Conservation (phyloP, 1,140 invertebrate genomes). For the Musca vetustissima region DNA sequence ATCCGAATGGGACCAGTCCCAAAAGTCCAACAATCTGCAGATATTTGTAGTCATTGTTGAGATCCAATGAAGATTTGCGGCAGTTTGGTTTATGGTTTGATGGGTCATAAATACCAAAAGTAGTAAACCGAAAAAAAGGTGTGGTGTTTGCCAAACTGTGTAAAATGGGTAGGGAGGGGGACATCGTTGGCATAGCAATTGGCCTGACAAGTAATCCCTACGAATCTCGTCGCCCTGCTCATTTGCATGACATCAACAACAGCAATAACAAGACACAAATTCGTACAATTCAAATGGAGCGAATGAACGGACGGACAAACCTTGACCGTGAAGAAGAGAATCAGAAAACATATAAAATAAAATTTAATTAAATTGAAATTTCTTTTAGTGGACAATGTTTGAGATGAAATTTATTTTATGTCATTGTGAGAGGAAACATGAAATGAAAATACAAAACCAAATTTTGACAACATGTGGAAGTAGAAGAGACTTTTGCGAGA, state of each 20-base stretch:
- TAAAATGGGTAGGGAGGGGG: not conserved
- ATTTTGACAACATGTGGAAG: constrained; percentile 11
- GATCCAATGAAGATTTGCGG: not conserved
- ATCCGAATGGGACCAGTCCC: too few species aligned
- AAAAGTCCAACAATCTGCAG: too few species aligned
- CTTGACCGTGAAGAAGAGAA: too few species aligned
- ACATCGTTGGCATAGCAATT: too few species aligned
- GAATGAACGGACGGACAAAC: too few species aligned
- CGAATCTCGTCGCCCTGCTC: too few species aligned
- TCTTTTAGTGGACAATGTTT: constrained; percentile 13
- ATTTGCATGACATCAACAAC: too few species aligned
- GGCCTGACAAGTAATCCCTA: too few species aligned
- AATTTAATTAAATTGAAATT: constrained; percentile 22
- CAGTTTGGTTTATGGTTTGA: constrained; percentile 20
- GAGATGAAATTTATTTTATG: constrained; percentile 16
- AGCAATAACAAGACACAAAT: too few species aligned
- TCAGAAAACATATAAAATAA: constrained; percentile 1
- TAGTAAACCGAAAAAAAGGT: constrained; percentile 21
- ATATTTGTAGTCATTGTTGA: too few species aligned
- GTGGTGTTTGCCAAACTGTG: constrained; percentile 8
- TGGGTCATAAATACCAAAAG: constrained; percentile 23
- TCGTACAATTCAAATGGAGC: too few species aligned
- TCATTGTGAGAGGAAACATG: not conserved
- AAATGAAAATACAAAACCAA: not conserved
- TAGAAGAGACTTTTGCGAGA: not conserved